These are phyloP conservation scores for Boloria selene DNA, from an alignment of 2,888 invertebrate genomes.

Conservation along the genomic window DNA sequence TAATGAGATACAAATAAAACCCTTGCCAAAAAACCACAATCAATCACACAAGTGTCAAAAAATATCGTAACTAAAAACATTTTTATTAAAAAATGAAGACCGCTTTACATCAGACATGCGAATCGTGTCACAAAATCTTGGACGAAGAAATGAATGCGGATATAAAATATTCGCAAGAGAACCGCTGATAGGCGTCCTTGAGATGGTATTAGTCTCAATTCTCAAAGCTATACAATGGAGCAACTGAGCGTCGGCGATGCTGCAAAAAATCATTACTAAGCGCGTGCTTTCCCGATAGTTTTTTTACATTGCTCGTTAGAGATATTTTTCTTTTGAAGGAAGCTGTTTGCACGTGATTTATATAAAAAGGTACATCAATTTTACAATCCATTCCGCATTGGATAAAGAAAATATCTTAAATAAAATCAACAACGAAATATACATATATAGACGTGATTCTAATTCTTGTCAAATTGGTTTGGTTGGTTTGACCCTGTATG, in stretches of 20 bases:
- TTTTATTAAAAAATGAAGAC: constrained; percentile 5
- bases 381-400: constrained; percentile 4
- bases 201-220: constrained; percentile 17
- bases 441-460: not conserved
- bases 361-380: not conserved
- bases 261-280: constrained; percentile 34
- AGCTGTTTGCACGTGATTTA: constrained; percentile 10
- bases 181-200: constrained; percentile 21
- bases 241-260: constrained; percentile 16
- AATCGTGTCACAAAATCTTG: not conserved
- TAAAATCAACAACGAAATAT: not conserved
- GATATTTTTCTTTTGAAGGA: constrained; percentile 13
- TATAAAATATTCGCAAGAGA: constrained; percentile 6
- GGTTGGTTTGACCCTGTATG: too few species aligned
- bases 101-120: not conserved
- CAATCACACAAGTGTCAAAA: not conserved
- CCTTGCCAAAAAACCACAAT: not conserved
- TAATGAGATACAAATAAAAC: not conserved
- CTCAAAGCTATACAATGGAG: constrained; percentile 26
- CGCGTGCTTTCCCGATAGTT: constrained; percentile 30
- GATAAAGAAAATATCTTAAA: not conserved
- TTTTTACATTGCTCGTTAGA: constrained; percentile 20
- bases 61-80: not conserved
- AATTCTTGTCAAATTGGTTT: not conserved
- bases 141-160: constrained; percentile 14